Percentiles rank a stretch among this genome's conserved stretches.
phyloP scores from a whole-genome alignment of 2,797 vertebrate genomes.

The Capromys pilorides region DNA sequence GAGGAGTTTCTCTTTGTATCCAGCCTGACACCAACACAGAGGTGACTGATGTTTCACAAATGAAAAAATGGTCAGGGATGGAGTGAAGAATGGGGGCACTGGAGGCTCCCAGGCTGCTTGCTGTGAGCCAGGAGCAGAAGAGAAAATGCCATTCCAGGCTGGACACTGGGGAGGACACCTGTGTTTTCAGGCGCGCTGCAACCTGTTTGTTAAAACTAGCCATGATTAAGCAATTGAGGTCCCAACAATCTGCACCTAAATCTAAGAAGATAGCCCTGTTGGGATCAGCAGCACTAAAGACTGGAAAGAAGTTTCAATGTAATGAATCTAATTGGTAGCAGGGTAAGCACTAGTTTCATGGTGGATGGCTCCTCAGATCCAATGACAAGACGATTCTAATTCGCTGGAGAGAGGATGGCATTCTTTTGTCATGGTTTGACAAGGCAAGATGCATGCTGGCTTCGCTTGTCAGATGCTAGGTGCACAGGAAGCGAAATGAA shows the following conservation, averaged over 20 bases:
- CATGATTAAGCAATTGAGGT: background rate
- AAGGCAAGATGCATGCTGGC: background rate
- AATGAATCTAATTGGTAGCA: constrained; percentile 17
- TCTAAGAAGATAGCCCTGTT: background rate
- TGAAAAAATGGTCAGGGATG: background rate
- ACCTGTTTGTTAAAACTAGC: background rate
- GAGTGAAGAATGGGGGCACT: background rate
- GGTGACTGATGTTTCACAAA: background rate
- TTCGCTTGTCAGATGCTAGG: background rate
- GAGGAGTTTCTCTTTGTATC: background rate
- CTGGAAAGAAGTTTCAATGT: background rate
- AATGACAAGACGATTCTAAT: background rate
- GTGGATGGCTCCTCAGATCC: background rate
- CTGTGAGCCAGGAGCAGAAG: background rate
- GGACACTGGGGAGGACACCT: background rate
- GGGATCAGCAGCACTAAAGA: background rate
- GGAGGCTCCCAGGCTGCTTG: background rate
- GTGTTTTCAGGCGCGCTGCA: background rate
- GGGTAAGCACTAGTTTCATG: background rate
- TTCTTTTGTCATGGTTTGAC: background rate
- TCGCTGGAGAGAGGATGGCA: background rate
- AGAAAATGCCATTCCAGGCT: background rate
- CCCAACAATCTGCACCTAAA: background rate
- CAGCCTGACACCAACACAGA: background rate
- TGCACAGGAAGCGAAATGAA: background rate